phyloP scores from a whole-genome alignment of 2,888 invertebrate genomes.

The Eupithecia subumbrata region DNA sequence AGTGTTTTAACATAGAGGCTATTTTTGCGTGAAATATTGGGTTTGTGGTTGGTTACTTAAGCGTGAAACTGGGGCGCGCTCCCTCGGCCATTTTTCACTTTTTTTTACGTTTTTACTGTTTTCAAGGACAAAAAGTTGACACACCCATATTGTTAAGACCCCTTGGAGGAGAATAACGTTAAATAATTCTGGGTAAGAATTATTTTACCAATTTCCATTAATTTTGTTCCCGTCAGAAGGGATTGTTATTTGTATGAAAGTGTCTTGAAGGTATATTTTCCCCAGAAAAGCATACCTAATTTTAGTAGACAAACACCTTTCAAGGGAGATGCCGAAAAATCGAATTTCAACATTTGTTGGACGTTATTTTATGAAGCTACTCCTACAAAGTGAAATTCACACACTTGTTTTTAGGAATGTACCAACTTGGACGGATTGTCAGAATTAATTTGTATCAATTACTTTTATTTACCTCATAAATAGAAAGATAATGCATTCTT shows the following conservation, averaged over 20 bases:
- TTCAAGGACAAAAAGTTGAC: constrained; percentile 9
- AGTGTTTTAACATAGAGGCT: constrained; percentile 30
- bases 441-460: neutral
- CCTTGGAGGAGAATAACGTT: neutral
- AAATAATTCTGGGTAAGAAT: neutral
- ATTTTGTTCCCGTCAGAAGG: neutral
- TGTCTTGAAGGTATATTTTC: neutral
- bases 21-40: constrained; percentile 29
- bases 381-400: neutral
- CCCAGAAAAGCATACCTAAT: neutral
- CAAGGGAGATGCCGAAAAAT: neutral
- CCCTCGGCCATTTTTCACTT: constrained; percentile 19
- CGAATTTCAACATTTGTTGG: neutral
- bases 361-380: neutral
- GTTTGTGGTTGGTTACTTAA: constrained; percentile 24
- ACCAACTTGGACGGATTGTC: neutral
- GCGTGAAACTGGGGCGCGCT: constrained; percentile 20
- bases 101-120: constrained; percentile 5
- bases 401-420: neutral
- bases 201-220: neutral
- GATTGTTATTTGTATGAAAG: neutral
- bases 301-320: neutral
- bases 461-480: too few species aligned
- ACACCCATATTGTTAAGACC: neutral
- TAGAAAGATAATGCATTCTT: too few species aligned